phyloP scores from a whole-genome alignment of 37 sponge, comb jelly and placozoan species.

The Oscarella lobularis region DNA sequence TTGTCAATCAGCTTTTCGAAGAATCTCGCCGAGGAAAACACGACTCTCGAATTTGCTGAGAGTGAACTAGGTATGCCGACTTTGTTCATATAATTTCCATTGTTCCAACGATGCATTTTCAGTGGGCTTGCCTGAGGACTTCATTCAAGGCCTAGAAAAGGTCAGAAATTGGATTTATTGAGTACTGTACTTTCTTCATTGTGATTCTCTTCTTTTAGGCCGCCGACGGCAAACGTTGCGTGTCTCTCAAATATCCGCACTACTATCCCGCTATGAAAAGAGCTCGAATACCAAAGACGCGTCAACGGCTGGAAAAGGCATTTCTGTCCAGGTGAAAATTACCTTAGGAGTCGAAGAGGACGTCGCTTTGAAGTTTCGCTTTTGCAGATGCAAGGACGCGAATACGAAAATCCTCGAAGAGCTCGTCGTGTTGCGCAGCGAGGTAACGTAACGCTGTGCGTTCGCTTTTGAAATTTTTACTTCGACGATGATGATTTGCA shows the following conservation, averaged over 20 bases:
- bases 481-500: constrained; percentile 2
- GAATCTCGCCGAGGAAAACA: constrained; percentile 16
- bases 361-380: not conserved
- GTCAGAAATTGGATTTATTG: not conserved
- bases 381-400: constrained; percentile 23
- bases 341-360: not conserved
- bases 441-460: constrained; percentile 7
- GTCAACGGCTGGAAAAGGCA: constrained; percentile 7
- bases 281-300: constrained; percentile 15
- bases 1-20: constrained; percentile 13
- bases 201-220: constrained; percentile 7
- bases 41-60: not conserved
- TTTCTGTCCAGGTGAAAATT: constrained; percentile 19
- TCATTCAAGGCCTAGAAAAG: not conserved
- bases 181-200: not conserved
- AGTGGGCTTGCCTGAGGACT: constrained; percentile 3
- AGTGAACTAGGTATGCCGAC: constrained; percentile 4
- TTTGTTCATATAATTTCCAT: no score
- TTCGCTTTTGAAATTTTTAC: not conserved
- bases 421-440: constrained; percentile 12
- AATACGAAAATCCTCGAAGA: constrained; percentile 15
- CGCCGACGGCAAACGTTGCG: constrained; percentile 11
- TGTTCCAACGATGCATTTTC: not conserved
- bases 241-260: constrained; percentile 36
- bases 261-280: constrained; percentile 17